These are phyloP conservation scores for Macaria liturata DNA, from an alignment of 2,888 invertebrate genomes.

Conservation along the genomic window DNA sequence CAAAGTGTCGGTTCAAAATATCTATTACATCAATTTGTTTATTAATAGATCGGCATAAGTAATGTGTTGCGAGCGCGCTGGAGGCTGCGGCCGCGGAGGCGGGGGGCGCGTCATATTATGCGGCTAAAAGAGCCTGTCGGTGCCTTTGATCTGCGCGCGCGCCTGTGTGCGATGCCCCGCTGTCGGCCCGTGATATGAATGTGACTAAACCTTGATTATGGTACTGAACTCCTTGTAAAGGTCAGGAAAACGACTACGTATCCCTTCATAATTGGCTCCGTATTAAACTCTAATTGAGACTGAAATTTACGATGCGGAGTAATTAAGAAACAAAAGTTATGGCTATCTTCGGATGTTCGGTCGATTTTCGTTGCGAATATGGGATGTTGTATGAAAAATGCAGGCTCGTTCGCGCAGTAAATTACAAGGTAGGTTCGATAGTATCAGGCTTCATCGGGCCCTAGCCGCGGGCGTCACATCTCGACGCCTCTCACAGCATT, in stretches of 20 bases:
- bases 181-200: slow-evolving; percentile 79
- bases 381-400: slow-evolving; percentile 41
- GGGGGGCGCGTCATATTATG: slow-evolving; percentile 81
- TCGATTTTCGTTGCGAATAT: slow-evolving; percentile 35
- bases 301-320: slow-evolving; percentile 42
- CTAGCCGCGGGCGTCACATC: slow-evolving; percentile 69
- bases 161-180: slow-evolving; percentile 70
- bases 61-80: slow-evolving; percentile 78
- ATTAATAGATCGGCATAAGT: slow-evolving; percentile 81
- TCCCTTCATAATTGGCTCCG: slow-evolving; percentile 54
- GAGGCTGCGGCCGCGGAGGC: slow-evolving; percentile 68
- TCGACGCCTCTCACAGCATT: slow-evolving; percentile 61
- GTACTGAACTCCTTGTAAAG: slow-evolving; percentile 77
- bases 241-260: slow-evolving; percentile 65
- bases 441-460: slow-evolving; percentile 68
- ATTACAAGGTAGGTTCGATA: slow-evolving; percentile 65
- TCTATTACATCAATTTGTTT: slow-evolving; percentile 79
- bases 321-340: slow-evolving; percentile 44
- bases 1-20: slow-evolving; percentile 57
- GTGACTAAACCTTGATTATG: slow-evolving; percentile 83
- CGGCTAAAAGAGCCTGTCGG: slow-evolving; percentile 83
- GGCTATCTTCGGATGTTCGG: slow-evolving; percentile 25
- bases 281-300: slow-evolving; percentile 45
- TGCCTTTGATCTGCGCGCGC: slow-evolving; percentile 76
- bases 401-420: slow-evolving; percentile 50